Conservation (phyloP, 2,113 vertebrate species). For the Indicator indicator region DNA sequence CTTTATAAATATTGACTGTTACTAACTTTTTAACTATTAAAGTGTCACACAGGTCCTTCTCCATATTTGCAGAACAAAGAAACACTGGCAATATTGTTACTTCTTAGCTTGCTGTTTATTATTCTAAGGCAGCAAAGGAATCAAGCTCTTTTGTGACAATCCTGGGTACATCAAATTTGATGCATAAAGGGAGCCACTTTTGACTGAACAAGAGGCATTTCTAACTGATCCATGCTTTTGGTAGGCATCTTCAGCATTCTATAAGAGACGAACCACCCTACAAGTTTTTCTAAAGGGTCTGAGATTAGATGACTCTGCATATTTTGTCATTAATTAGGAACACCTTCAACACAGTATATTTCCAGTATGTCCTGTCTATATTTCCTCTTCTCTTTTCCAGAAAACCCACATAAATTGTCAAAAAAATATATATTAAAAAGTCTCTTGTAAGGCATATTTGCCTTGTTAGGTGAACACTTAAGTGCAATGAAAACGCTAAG, state of each 20-base stretch:
- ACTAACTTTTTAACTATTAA: neutral
- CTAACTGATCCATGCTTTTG: neutral
- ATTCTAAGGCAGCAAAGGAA: neutral
- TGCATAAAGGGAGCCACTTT: neutral
- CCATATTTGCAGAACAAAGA: neutral
- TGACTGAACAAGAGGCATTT: neutral
- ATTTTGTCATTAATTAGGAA: neutral
- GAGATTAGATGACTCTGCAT: neutral
- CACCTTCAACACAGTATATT: neutral
- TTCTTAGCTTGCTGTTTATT: neutral
- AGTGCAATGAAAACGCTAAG: neutral
- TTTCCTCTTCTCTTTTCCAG: neutral
- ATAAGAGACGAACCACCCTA: neutral
- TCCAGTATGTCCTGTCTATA: no score
- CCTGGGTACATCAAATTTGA: rapidly evolving
- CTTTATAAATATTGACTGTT: neutral
- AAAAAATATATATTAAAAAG: neutral
- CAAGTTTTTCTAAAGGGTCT: neutral
- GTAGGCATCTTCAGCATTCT: neutral
- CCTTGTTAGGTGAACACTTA: neutral
- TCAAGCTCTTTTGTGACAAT: neutral
- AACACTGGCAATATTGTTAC: neutral
- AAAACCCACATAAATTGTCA: neutral
- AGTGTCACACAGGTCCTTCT: neutral
- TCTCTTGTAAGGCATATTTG: neutral